Base-by-base conservation (phyloP, 2,888 invertebrate species). In the Ditula angustiorana region DNA sequence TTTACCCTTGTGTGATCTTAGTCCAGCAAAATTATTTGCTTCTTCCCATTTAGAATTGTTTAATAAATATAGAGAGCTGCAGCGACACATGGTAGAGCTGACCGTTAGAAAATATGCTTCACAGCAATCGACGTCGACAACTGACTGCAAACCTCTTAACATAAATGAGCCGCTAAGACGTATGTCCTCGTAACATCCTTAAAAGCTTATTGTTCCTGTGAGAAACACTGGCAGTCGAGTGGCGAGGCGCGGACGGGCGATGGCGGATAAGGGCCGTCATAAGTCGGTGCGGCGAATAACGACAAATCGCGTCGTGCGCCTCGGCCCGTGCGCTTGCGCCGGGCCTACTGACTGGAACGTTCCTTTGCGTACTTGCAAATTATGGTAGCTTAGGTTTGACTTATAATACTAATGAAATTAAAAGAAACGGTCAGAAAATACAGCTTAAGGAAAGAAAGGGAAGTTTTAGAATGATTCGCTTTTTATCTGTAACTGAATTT, bases 141-240 rank as follows among this genome's bases (percentile, higher is more conserved):
- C 13, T 23, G n/a, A n/a, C 46, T 24, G 33, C n/a, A 44, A 61
- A 46, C 53, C 30, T 44, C 60, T 16, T 23, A 41, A 23, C 41
- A 19, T 58, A 57, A 63, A 63, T 63, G 57, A 58, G 44, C 44
- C 50, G 56, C 44, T 58, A 63, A 58, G 62, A 41, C 49, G 56
- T 57, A 44, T 81, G 81, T 81, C 82, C 83, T 83, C 83, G 83
- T 85, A 84, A 86, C 86, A 87, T 83, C 82, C 83, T 89, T 88
- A 83, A 89, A 86, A 74, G 86, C 85, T 90, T 87, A 90, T 91
- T 90, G 91, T 91, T n/a, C n/a, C n/a, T 85, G 89, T 85, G 88
- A 87, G 88, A 90, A 90, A 88, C 86, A 83, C 83, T 83, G 78
- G 79, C 81, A 79, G 75, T 73, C 78, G 80, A 82, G 84, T 83